Evolutionary conservation across 2,797 vertebrate genomes (phyloP), one percentile per base, ranked within the genome.

Genomic region (Scomberomorus guttatus): DNA sequence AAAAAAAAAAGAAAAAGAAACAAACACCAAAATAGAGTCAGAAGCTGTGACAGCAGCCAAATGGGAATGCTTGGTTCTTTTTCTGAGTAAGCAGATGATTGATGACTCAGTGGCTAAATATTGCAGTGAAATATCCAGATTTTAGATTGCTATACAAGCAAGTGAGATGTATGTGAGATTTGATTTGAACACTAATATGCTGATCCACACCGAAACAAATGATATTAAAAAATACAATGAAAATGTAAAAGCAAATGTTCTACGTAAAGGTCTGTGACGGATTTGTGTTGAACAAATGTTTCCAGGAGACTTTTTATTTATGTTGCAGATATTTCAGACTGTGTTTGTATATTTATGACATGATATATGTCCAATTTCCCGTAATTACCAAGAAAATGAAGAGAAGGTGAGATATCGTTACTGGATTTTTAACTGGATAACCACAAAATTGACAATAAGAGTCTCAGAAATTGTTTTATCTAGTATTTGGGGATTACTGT

Each of bases 101-200:
- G 68, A 87, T 81, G 80, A 90, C 54, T 83, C 78, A 70, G 24
- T n/a, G 34, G 44, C 67, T 77, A 80, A 84, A 80, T 58, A 72
- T 32, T 85, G 75, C 68, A 44, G 60, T 6, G 51, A 80, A 65
- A 79, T 59, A 86, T 79, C 27, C 44, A 46, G 8, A 62, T 58
- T 58, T 75, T 18, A 79, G 29, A 72, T 76, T 42, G 22, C 7
- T 37, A 10, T 55, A 46, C 56, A 18, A 75, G 62, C 56, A 18
- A 75, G 68, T 65, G 64, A 79, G 52, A 65, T 69, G 54, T 50
- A 42, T 48, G 54, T 14, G 48, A 72, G 24, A 25, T 32, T 62
- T 24, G 27, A 57, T 65, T 12, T 17, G 55, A 71, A 68, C 5
- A 72, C 60, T 52, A 55, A 63, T 10, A 25, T 24, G 44, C 1